Evolutionary conservation across 2,888 invertebrate species (phyloP).

Genomic region (Osmoderma eremita): DNA sequence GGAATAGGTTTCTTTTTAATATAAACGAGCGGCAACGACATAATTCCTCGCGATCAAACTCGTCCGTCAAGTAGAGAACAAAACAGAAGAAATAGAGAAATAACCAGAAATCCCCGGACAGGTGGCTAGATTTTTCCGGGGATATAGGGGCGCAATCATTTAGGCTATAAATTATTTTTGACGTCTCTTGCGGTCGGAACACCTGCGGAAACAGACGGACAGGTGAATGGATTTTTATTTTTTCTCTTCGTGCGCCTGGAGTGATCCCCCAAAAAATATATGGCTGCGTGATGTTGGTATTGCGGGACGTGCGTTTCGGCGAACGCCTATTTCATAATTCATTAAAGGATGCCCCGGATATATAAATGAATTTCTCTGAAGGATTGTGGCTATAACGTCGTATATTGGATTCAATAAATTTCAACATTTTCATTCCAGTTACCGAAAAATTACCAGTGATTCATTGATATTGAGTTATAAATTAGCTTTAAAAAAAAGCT

Average conservation of each 20-base stretch:
- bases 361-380: no score
- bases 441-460: no score
- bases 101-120: constrained; percentile 35
- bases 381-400: no score
- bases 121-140: constrained; percentile 35
- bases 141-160: constrained; percentile 44
- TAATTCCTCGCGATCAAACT: constrained; percentile 39
- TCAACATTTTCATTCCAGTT: no score
- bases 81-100: constrained; percentile 31
- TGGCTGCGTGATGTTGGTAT: constrained; percentile 29
- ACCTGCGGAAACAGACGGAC: constrained; percentile 44
- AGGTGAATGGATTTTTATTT: constrained; percentile 42
- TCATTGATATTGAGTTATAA: no score
- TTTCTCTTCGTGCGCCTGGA: constrained; percentile 13
- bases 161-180: constrained; percentile 48
- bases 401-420: no score
- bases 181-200: constrained; percentile 43
- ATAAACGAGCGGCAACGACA: constrained; percentile 5
- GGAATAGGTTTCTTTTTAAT: neutral
- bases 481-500: no score
- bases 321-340: neutral
- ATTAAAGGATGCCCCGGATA: neutral
- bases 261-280: constrained; percentile 24
- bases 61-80: constrained; percentile 36
- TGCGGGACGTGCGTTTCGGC: constrained; percentile 10